Evolutionary conservation across 1,140 invertebrate genomes (phyloP), one percentile per base, ranked within the genome.

Genomic region (Leptinotarsa undecemlineata): DNA sequence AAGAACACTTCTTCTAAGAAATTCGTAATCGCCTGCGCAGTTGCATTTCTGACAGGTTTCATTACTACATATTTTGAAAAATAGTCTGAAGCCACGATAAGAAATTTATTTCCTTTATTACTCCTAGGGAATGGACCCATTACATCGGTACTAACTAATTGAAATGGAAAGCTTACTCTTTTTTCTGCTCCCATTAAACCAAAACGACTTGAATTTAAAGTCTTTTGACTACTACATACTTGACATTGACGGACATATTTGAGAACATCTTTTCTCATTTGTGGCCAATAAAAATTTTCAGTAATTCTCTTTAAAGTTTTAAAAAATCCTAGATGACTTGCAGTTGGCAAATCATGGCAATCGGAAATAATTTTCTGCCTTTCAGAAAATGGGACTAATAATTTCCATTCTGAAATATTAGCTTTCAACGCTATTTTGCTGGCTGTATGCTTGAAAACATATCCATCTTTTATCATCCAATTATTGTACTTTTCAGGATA

Each of bases 1-100:
- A 80, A 60, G 71, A 80, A 80, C 5, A 80, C 72, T 5, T 77
- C 42, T 75, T 76, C 75, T 67, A 78, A 33, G 48, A 78, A 79
- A n/a, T 74, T 75, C 57, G 60, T 48, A n/a, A 70, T 74, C 3
- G 19, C 67, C 21, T n/a, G n/a, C 19, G 76, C 61, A 23, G 71
- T 72, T 19, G 68, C 74, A 23, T 48, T 73, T n/a, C 23, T 21
- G 71, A 78, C 72, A 4, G 76, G 74, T 5, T 78, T 74, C 15
- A 77, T 63, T 26, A 78, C 48, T 14, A 62, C 64, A 76, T 48
- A 78, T 70, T 78, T 78, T 14, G 74, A 73, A 62, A 78, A 78
- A 70, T 71, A 76, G 60, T 78, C 76, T 2, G 48, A 15, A 6
- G 73, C 76, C n/a, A 70, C 76, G 1, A 78, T 57, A 3, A 71